Evolutionary conservation across 2,113 vertebrate species (phyloP).

Genomic region (Rhinopomastus cyanomelas): DNA sequence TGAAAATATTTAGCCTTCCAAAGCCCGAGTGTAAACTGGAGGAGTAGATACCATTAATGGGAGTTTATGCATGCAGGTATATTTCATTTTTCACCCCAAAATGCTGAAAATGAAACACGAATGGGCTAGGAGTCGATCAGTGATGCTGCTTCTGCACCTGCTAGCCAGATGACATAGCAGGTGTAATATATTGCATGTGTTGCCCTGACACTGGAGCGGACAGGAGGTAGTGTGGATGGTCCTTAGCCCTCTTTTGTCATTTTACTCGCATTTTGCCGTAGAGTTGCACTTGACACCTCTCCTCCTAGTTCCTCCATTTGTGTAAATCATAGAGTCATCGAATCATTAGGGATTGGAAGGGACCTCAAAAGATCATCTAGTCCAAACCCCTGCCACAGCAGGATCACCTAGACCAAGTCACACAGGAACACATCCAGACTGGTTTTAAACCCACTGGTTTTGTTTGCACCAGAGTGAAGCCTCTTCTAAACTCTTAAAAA

Average conservation of each 20-base stretch:
- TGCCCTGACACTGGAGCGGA: background rate
- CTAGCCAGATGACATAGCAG: background rate
- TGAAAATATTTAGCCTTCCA: conserved; percentile 54
- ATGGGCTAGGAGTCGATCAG: background rate
- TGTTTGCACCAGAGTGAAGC: background rate
- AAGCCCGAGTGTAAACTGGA: conserved; percentile 37
- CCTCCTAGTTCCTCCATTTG: background rate
- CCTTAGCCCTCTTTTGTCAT: background rate
- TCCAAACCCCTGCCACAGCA: too few relatives aligned
- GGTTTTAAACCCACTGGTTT: background rate
- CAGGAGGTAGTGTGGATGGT: background rate
- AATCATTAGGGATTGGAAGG: too few relatives aligned
- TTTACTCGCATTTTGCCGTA: background rate
- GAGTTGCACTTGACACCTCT: background rate
- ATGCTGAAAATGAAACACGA: conserved; percentile 31
- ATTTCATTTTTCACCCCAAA: background rate
- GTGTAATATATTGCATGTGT: background rate
- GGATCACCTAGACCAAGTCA: too few relatives aligned
- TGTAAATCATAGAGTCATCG: too few relatives aligned
- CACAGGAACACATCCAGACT: too few relatives aligned
- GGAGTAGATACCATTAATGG: conserved; percentile 27
- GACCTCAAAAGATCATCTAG: too few relatives aligned
- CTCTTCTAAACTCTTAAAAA: background rate
- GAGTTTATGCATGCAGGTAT: background rate
- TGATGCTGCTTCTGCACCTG: background rate